phyloP scores from a whole-genome alignment of 2,113 vertebrate genomes.

The Gallinago media region DNA sequence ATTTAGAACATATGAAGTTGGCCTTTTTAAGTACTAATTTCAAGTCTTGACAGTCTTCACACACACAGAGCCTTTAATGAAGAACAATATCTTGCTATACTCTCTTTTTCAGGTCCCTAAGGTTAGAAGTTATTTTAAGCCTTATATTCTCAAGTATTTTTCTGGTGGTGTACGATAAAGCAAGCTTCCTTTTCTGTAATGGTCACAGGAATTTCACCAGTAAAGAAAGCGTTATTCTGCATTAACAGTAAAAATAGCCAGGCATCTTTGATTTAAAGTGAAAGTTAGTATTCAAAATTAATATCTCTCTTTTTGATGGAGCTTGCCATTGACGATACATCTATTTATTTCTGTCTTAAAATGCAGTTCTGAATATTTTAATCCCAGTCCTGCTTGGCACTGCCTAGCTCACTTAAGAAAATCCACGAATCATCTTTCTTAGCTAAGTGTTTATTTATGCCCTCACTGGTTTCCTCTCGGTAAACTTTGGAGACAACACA shows the following conservation, averaged over 20 bases:
- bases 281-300: neutral
- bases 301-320: neutral
- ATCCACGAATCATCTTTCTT: neutral
- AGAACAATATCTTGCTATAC: neutral
- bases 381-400: neutral
- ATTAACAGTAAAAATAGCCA: neutral
- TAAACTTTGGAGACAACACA: neutral
- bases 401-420: neutral
- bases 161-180: neutral
- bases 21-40: neutral
- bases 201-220: neutral
- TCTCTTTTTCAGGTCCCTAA: neutral
- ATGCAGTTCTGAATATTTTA: neutral
- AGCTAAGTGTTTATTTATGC: neutral
- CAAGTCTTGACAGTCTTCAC: neutral
- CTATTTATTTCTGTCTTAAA: neutral
- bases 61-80: neutral
- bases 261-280: neutral
- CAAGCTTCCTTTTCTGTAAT: neutral
- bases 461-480: neutral
- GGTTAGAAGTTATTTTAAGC: neutral
- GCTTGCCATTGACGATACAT: neutral
- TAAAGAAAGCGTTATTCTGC: neutral
- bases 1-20: neutral
- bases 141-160: neutral